These are phyloP conservation scores for Pollenia labialis DNA, from an alignment of 2,888 invertebrate genomes.

Conservation along the genomic window DNA sequence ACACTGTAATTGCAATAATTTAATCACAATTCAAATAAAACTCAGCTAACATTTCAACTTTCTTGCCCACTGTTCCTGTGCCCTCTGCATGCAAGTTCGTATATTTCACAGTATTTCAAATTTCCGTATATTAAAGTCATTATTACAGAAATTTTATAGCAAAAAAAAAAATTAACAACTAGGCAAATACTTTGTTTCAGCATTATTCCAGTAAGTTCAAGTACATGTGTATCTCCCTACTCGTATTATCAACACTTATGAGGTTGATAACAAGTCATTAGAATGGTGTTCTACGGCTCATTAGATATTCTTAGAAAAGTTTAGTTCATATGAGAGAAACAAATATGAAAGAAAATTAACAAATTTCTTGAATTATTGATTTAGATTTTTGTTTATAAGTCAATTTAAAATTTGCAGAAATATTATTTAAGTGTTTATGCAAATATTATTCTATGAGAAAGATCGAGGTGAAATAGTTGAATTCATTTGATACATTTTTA, in stretches of 20 bases:
- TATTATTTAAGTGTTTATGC: too few relatives aligned
- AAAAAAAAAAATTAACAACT: neutral
- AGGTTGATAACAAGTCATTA: constrained; percentile 24
- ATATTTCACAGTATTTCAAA: neutral
- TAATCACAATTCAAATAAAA: too few relatives aligned
- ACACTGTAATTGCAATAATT: too few relatives aligned
- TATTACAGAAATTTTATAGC: constrained; percentile 24
- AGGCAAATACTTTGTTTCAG: constrained; percentile 5
- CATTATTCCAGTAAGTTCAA: neutral
- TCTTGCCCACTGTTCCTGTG: neutral
- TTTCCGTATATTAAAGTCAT: constrained; percentile 31
- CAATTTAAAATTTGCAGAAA: too few relatives aligned
- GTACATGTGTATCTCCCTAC: neutral
- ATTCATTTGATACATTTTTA: too few relatives aligned
- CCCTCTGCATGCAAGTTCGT: neutral
- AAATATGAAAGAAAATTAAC: neutral
- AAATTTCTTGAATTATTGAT: neutral
- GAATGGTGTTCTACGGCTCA: neutral
- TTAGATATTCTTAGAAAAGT: constrained; percentile 17
- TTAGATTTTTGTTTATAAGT: too few relatives aligned
- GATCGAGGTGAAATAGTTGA: too few relatives aligned
- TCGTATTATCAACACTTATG: constrained; percentile 9
- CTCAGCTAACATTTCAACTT: neutral
- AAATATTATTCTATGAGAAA: too few relatives aligned
- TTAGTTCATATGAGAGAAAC: neutral